These are phyloP conservation scores for Noctuana brunneofusca DNA, from an alignment of 2,888 invertebrate species.

Conservation along the genomic window DNA sequence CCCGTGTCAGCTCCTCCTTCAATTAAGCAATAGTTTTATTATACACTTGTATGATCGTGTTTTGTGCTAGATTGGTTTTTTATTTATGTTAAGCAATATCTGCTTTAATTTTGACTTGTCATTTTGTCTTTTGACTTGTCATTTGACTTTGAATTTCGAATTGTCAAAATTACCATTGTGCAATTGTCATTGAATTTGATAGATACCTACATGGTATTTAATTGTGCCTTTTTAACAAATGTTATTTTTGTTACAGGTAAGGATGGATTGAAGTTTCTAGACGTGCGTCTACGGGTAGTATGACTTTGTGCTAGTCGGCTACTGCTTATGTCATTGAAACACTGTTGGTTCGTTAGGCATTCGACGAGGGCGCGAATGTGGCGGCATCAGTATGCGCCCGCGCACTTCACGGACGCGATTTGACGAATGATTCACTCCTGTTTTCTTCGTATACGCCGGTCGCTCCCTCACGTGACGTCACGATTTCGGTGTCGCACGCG, in stretches of 20 bases:
- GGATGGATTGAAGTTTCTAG: constrained; percentile 49
- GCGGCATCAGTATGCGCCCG: constrained; percentile 76
- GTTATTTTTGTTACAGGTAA: constrained; percentile 59
- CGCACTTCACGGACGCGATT: constrained; percentile 70
- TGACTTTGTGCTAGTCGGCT: constrained; percentile 45
- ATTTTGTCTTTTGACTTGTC: no score
- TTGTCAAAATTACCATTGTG: constrained; percentile 6
- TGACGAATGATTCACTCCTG: constrained; percentile 74
- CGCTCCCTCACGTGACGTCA: constrained; percentile 72
- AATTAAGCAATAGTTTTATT: constrained; percentile 51
- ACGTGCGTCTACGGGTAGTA: constrained; percentile 45
- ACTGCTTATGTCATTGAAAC: constrained; percentile 54
- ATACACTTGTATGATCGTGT: constrained; percentile 39
- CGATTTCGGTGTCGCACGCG: constrained; percentile 75
- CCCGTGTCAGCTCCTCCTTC: constrained; percentile 45
- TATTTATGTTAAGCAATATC: constrained; percentile 31
- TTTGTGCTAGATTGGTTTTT: constrained; percentile 49
- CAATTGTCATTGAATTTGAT: neutral
- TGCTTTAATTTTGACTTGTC: neutral
- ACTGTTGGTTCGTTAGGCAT: constrained; percentile 62
- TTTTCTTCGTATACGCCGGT: constrained; percentile 55
- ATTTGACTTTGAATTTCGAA: neutral
- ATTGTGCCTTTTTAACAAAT: constrained; percentile 8
- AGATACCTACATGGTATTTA: neutral
- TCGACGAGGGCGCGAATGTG: constrained; percentile 54